Percentiles rank a stretch among this genome's conserved stretches.
These are phyloP conservation scores for Hucho hucho DNA, from an alignment of 2,113 vertebrate genomes.

Conservation along the genomic window DNA sequence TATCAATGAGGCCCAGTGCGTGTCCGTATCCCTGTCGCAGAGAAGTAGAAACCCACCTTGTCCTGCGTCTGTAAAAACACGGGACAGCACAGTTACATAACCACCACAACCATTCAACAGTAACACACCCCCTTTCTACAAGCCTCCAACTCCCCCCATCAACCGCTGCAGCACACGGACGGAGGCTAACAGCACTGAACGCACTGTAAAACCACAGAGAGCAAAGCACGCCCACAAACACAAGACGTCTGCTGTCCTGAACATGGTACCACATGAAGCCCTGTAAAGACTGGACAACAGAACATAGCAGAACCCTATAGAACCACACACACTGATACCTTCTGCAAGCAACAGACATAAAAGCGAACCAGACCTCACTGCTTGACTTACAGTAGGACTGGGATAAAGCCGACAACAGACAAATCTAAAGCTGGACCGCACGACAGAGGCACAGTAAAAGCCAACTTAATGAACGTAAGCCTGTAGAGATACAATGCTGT, in stretches of 20 bases:
- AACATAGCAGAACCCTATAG: slow-evolving; percentile 36
- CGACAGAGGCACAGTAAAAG: not conserved
- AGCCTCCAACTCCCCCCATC: not conserved
- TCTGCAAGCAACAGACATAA: slow-evolving; percentile 22
- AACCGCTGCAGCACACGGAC: not conserved
- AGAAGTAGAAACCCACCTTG: slow-evolving; percentile 76
- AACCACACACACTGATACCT: too few relatives aligned
- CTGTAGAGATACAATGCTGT: not conserved
- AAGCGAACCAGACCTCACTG: not conserved
- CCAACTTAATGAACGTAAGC: not conserved
- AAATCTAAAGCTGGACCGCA: not conserved
- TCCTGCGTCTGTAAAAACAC: slow-evolving; percentile 80
- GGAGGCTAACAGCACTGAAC: not conserved
- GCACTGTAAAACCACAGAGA: slow-evolving; percentile 22
- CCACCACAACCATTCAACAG: not conserved
- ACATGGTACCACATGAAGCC: slow-evolving; percentile 45
- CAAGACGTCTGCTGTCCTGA: slow-evolving; percentile 32
- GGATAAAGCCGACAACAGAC: not conserved
- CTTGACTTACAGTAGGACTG: not conserved
- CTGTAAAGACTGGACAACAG: slow-evolving; percentile 38
- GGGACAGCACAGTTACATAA: slow-evolving; percentile 71
- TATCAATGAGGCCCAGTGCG: slow-evolving; percentile 63
- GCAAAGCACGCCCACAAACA: slow-evolving; percentile 39
- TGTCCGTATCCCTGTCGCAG: slow-evolving; percentile 70
- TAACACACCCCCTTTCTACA: not conserved